These are phyloP conservation scores for Parnassius smintheus DNA, from an alignment of 2,888 invertebrate species.

Conservation along the genomic window DNA sequence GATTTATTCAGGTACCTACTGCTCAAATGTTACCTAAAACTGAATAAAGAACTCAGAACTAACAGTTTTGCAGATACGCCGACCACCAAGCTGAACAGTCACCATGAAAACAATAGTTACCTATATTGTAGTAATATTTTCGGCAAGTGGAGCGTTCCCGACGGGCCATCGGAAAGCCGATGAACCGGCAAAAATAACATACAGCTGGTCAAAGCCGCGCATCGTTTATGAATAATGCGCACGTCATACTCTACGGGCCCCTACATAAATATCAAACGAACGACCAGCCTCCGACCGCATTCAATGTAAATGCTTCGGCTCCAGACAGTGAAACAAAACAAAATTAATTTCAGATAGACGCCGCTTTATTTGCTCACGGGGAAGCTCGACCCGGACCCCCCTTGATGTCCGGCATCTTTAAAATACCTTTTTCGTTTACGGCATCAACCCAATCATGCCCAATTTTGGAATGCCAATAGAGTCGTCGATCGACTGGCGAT, in stretches of 20 bases:
- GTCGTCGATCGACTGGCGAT: slow-evolving; percentile 53
- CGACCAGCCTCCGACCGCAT: slow-evolving; percentile 75
- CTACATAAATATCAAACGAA: slow-evolving; percentile 77
- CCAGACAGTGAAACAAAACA: slow-evolving; percentile 79
- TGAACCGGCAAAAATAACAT: slow-evolving; percentile 75
- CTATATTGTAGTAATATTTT: slow-evolving; percentile 23
- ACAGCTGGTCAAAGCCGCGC: slow-evolving; percentile 58
- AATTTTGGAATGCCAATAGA: slow-evolving; percentile 68
- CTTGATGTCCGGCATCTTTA: slow-evolving; percentile 64
- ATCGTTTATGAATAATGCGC: slow-evolving; percentile 76
- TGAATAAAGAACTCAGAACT: too few species aligned
- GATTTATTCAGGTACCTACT: too few species aligned
- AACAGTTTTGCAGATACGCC: neutral
- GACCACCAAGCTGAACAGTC: neutral
- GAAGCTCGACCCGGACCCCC: slow-evolving; percentile 72
- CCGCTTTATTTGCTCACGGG: slow-evolving; percentile 69
- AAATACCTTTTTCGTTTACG: slow-evolving; percentile 60
- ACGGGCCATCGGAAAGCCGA: slow-evolving; percentile 53
- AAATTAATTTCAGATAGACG: slow-evolving; percentile 78
- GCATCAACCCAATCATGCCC: slow-evolving; percentile 54
- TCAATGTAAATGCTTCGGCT: slow-evolving; percentile 77
- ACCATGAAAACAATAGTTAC: slow-evolving; percentile 16
- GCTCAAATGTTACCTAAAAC: too few species aligned
- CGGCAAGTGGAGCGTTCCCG: slow-evolving; percentile 27
- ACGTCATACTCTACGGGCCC: slow-evolving; percentile 73